Evolutionary conservation across 2,888 invertebrate genomes (phyloP), one percentile per base, ranked within the genome.

Genomic region (Colletes collaris): DNA sequence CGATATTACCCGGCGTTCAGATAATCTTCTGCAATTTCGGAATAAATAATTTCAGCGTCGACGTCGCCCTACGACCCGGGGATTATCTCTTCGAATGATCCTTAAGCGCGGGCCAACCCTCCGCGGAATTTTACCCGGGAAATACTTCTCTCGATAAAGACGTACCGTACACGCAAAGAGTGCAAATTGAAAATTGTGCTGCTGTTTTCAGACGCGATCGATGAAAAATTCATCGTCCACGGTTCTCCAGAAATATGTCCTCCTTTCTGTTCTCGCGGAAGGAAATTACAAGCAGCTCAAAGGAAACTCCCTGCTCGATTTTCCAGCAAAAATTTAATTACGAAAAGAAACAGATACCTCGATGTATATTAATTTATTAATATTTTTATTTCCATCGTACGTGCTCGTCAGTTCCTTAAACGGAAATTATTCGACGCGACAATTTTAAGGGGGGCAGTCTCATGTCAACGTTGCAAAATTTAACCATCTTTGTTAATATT

Each of bases 11-110:
- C 52, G 46, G 6, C 55, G 27, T 16, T 63, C 53, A 11, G 59
- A 44, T 63, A 50, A 74, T 71, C 59, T 27, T 10, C 27, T 16
- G 40, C 13, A 65, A 65, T 16, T 49, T 46, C 46, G 60, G 37
- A 46, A 71, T 76, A 64, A 53, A 71, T 70, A 74, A 74, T 67
- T 58, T 62, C 50, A n/a, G 19, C 35, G 70, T 13, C 11, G 13
- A 40, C 35, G 16, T 3, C 37, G 63, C 27, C 40, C 35, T 37
- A 35, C 58, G 71, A 58, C 40, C 56, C 35, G 46, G 27, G 27
- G 27, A 64, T 64, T 53, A 64, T 63, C 63, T 37, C 55, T 19
- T 4, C 27, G n/a, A 71, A 50, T 40, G 50, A 56, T 40, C 49
- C 37, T 40, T 56, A 49, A 71, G 50, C 49, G 8, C 37, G 46